phyloP scores from a whole-genome alignment of 2,888 invertebrate genomes.

The Chironomus tentans region DNA sequence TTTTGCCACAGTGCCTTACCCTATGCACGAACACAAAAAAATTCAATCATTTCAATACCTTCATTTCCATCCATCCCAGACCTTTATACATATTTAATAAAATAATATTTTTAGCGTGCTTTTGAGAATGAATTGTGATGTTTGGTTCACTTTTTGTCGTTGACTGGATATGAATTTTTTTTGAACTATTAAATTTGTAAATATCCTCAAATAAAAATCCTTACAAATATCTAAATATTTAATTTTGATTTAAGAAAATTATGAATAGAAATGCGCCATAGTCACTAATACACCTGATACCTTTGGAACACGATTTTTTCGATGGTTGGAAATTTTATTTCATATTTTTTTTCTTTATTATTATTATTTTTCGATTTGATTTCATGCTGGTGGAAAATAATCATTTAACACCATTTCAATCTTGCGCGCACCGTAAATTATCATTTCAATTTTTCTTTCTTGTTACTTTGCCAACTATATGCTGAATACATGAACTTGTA shows the following conservation, averaged over 20 bases:
- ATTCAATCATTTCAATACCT: constrained; percentile 19
- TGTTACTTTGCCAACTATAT: not conserved
- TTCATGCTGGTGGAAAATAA: constrained; percentile 8
- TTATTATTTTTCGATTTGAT: not conserved
- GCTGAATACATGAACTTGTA: not conserved
- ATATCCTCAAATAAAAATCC: too few species aligned
- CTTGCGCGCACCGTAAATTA: not conserved
- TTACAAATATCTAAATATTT: too few species aligned
- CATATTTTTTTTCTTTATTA: not conserved
- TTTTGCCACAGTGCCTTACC: not conserved
- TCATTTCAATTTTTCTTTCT: not conserved
- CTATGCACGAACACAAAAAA: not conserved
- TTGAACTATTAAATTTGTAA: too few species aligned
- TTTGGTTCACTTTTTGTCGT: too few species aligned
- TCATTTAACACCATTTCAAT: constrained; percentile 6
- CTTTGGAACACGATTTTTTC: not conserved
- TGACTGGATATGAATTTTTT: too few species aligned
- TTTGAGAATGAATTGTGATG: too few species aligned
- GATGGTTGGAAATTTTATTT: not conserved
- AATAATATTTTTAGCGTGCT: too few species aligned
- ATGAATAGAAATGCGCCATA: not conserved
- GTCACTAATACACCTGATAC: not conserved
- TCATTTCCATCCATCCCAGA: not conserved
- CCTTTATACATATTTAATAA: too few species aligned
- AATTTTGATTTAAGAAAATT: too few species aligned